Percentiles rank a stretch among this genome's conserved stretches.
Evolutionary conservation across 2,888 invertebrate genomes (phyloP).

Genomic region (Drosophila mercatorum): DNA sequence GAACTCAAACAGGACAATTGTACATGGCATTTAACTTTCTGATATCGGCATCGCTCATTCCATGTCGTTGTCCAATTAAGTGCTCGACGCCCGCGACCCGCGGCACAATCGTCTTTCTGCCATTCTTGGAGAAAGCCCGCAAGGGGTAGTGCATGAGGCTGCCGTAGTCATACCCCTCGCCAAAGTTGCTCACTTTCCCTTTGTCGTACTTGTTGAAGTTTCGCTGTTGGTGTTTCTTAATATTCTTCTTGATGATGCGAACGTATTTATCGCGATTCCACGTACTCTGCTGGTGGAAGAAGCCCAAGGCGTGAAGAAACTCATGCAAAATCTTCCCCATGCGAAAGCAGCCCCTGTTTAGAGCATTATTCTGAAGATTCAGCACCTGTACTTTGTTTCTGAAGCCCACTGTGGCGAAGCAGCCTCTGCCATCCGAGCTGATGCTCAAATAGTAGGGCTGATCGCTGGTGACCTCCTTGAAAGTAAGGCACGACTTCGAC

Average conservation of each 20-base stretch:
- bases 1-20: slow-evolving; percentile 46
- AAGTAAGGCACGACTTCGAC: slow-evolving; percentile 89
- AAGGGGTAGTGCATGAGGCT: slow-evolving; percentile 93
- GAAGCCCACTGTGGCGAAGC: slow-evolving; percentile 91
- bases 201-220: slow-evolving; percentile 89
- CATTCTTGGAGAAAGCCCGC: slow-evolving; percentile 89
- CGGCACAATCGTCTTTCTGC: slow-evolving; percentile 88
- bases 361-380: slow-evolving; percentile 72
- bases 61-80: slow-evolving; percentile 65
- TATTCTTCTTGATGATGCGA: slow-evolving; percentile 85
- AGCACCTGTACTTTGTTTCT: slow-evolving; percentile 84
- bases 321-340: slow-evolving; percentile 89
- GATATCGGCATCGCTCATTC: slow-evolving; percentile 78
- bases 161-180: slow-evolving; percentile 90
- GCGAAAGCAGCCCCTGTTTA: slow-evolving; percentile 82
- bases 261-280: slow-evolving; percentile 90
- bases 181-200: slow-evolving; percentile 87
- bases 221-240: slow-evolving; percentile 86
- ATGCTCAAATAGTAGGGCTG: slow-evolving; percentile 72
- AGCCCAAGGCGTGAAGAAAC: slow-evolving; percentile 91
- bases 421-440: slow-evolving; percentile 86
- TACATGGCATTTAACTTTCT: slow-evolving; percentile 82
- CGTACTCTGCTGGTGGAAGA: slow-evolving; percentile 92
- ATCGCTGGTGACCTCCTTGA: slow-evolving; percentile 86
- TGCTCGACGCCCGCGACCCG: slow-evolving; percentile 56